A percentile compares a stretch with the other conserved stretches of the same genome.
These are phyloP conservation scores for Himalopsyche phryganea DNA, from an alignment of 1,140 invertebrate species.

Conservation along the genomic window DNA sequence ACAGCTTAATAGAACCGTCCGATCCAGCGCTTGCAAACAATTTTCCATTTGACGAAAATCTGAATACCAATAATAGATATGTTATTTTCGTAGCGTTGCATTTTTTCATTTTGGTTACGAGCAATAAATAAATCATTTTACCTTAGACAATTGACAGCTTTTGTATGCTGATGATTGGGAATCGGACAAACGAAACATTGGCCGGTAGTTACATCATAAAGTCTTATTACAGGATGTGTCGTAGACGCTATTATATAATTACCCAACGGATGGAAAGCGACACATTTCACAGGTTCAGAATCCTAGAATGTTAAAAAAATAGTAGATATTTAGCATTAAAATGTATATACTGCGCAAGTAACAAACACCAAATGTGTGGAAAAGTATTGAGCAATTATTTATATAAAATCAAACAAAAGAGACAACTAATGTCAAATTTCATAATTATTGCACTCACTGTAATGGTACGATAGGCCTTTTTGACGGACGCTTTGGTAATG, in stretches of 20 bases:
- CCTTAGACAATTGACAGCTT: constrained; percentile 80
- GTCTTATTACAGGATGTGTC: constrained; percentile 82
- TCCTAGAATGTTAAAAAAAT: constrained; percentile 63
- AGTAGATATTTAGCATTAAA: too few relatives aligned
- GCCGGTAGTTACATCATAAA: constrained; percentile 94
- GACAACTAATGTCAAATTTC: too few relatives aligned
- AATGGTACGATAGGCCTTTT: constrained; percentile 94
- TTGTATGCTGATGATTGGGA: constrained; percentile 88
- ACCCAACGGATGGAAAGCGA: constrained; percentile 93
- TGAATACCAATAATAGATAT: constrained; percentile 33
- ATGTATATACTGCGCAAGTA: too few relatives aligned
- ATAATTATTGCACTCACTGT: constrained; percentile 54
- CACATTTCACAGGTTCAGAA: constrained; percentile 79
- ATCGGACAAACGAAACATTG: constrained; percentile 94
- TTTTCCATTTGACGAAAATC: constrained; percentile 73
- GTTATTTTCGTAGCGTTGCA: too few relatives aligned
- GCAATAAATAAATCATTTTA: constrained; percentile 40
- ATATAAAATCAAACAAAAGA: too few relatives aligned
- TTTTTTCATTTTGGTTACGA: too few relatives aligned
- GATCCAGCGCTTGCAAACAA: constrained; percentile 87
- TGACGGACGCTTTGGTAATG: constrained; percentile 96
- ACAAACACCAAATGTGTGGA: too few relatives aligned
- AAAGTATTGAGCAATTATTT: too few relatives aligned
- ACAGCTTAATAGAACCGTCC: constrained; percentile 92
- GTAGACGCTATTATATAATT: constrained; percentile 93